Base-by-base conservation (phyloP, 2,797 vertebrate species). In the Acanthiza pusilla region DNA sequence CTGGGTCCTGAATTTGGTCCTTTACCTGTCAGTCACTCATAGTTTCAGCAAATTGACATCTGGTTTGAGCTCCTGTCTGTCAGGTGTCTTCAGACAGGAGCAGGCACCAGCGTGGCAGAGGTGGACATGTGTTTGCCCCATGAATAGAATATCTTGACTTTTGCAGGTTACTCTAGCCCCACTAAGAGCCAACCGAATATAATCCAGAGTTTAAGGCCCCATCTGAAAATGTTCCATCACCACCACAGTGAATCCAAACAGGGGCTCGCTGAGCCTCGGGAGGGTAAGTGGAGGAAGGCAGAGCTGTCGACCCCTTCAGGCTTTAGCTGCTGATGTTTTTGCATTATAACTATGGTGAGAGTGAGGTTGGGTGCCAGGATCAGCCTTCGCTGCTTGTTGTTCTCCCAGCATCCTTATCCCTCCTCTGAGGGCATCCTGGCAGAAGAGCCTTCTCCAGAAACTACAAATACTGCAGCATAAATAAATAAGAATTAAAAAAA, bases 141-240 rank as follows among this genome's bases (percentile, higher is more conserved):
- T 87, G 88, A 95, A 84, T 89, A 93, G 94, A 96, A 66, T 89
- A 48, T 98, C 85, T 98, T 88, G 88, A 96, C 95, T 98, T 91
- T 98, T 97, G 94, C 96, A 99, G 99, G 98, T 98, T 98, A 98
- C 96, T 98, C 95, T 96, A 97, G 72, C 96, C 96, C 98, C 96
- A 85, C 96, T 98, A 98, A 93, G 97, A 99, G 98, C 96, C 98
- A 97, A 17, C 98, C 97, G 85, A 97, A 97, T 97, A 98, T 99
- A 98, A 98, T 99, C 97, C 98, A 98, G 93, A 95, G 98, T 97
- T 97, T 98, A 97, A 98, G 97, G 97, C 96, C 97, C 83, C 98
- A 98, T 95, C 97, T 98, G 97, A 98, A 95, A 97, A 93, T 98
- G 83, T 98, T 98, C 89, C 96, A 90, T 91, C 97, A 96, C 82